Evolutionary conservation across 1,140 invertebrate genomes (phyloP).

Genomic region (Anastrepha ludens): DNA sequence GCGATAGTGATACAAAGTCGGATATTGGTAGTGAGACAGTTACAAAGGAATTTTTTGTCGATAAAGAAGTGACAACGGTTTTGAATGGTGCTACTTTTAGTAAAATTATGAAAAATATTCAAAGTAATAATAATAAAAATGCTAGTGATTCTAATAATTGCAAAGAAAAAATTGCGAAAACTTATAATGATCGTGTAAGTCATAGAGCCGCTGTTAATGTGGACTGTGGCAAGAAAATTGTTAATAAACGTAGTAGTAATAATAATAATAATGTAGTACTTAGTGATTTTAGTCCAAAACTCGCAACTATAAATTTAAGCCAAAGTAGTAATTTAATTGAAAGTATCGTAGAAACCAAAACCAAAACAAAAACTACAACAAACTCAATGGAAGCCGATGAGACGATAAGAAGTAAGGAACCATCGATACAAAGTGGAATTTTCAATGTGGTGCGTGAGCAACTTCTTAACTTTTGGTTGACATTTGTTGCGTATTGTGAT

Average conservation of each 20-base stretch:
- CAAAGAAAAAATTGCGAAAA: constrained; percentile 1
- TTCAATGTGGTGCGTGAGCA: neutral
- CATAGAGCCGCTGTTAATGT: neutral
- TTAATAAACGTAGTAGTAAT: constrained; percentile 39
- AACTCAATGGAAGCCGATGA: neutral
- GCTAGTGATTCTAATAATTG: constrained; percentile 44
- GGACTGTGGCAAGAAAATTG: neutral
- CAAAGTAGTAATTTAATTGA: constrained; percentile 33
- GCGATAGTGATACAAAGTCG: constrained; percentile 9
- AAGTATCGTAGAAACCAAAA: neutral
- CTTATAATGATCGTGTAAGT: neutral
- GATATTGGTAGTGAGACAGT: neutral
- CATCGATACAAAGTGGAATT: neutral
- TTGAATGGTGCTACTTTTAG: constrained; percentile 59
- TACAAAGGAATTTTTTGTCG: constrained; percentile 15
- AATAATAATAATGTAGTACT: constrained; percentile 50
- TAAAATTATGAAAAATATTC: constrained; percentile 56
- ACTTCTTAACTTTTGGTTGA: constrained; percentile 54
- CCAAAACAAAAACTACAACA: neutral
- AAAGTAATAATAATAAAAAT: constrained; percentile 43
- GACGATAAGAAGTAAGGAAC: neutral
- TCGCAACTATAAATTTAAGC: constrained; percentile 47
- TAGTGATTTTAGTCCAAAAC: constrained; percentile 52
- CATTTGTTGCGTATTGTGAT: constrained; percentile 58
- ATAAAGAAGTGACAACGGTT: constrained; percentile 58